A percentile compares a stretch with the other conserved stretches of the same genome.
Conservation (phyloP, 2,888 invertebrate species). For the Biston betularia region DNA sequence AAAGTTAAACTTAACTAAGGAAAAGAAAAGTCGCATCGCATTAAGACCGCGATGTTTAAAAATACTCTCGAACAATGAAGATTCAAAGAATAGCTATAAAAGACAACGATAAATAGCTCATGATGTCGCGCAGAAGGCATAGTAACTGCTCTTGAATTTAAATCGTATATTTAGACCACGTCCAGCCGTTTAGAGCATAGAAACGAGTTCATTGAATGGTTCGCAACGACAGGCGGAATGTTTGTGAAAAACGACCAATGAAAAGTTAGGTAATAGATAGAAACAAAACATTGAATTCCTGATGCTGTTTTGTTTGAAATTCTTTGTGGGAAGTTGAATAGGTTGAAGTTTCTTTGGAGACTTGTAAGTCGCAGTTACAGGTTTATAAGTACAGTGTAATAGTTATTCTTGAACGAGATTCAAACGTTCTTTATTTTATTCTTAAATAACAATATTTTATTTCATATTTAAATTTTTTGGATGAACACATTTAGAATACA, state of each 20-base stretch:
- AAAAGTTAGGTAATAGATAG: slow-evolving; percentile 68
- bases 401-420: not conserved
- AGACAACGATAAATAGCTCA: slow-evolving; percentile 73
- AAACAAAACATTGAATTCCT: slow-evolving; percentile 69
- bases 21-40: slow-evolving; percentile 48
- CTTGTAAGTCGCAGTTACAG: slow-evolving; percentile 12
- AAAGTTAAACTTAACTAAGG: slow-evolving; percentile 47
- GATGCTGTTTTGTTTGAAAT: slow-evolving; percentile 54
- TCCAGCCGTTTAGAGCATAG: slow-evolving; percentile 77
- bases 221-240: slow-evolving; percentile 74
- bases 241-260: slow-evolving; percentile 73
- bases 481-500: too few species aligned
- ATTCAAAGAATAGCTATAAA: slow-evolving; percentile 67
- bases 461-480: too few species aligned
- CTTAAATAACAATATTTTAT: not conserved
- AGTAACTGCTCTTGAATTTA: slow-evolving; percentile 79
- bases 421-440: not conserved
- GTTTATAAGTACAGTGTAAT: slow-evolving; percentile 4
- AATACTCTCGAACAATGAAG: slow-evolving; percentile 51
- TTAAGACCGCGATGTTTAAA: slow-evolving; percentile 34
- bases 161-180: slow-evolving; percentile 80
- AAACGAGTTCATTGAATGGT: slow-evolving; percentile 80
- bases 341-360: slow-evolving; percentile 28
- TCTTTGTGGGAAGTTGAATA: slow-evolving; percentile 36
- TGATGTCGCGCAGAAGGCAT: slow-evolving; percentile 67